Conservation (phyloP, 2,113 vertebrate species). For the Muntiacus reevesi region DNA sequence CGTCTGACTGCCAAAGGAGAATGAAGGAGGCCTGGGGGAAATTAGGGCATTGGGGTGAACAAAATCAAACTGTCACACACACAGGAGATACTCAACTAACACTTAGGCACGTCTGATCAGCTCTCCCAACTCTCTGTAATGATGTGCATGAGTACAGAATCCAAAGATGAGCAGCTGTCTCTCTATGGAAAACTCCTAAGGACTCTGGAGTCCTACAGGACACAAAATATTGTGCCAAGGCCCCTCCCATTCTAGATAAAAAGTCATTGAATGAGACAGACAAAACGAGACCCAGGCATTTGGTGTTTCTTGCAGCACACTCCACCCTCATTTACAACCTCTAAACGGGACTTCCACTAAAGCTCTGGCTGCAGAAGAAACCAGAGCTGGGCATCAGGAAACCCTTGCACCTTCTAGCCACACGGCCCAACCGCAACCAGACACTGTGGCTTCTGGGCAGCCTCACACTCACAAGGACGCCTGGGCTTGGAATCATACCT, state of each 20-base stretch:
- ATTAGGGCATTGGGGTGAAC: fast-evolving
- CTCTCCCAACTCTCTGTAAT: neutral
- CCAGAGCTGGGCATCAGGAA: neutral
- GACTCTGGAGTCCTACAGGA: neutral
- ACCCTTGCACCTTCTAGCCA: neutral
- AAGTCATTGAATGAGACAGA: neutral
- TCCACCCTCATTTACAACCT: neutral
- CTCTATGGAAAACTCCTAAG: neutral
- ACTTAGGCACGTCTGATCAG: neutral
- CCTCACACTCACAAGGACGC: neutral
- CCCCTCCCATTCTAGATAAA: neutral
- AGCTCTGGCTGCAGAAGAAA: neutral
- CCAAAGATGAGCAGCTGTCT: neutral
- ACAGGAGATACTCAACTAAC: neutral
- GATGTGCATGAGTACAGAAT: neutral
- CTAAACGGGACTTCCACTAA: neutral
- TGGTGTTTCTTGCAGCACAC: neutral
- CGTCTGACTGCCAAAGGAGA: neutral
- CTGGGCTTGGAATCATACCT: neutral
- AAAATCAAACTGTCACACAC: neutral
- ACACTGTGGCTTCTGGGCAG: neutral
- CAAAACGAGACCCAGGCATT: neutral
- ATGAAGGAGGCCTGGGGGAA: neutral
- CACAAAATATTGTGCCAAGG: neutral
- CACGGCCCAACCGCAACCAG: neutral